phyloP scores from a whole-genome alignment of 2,113 vertebrate species.

The Ptyas mucosa region DNA sequence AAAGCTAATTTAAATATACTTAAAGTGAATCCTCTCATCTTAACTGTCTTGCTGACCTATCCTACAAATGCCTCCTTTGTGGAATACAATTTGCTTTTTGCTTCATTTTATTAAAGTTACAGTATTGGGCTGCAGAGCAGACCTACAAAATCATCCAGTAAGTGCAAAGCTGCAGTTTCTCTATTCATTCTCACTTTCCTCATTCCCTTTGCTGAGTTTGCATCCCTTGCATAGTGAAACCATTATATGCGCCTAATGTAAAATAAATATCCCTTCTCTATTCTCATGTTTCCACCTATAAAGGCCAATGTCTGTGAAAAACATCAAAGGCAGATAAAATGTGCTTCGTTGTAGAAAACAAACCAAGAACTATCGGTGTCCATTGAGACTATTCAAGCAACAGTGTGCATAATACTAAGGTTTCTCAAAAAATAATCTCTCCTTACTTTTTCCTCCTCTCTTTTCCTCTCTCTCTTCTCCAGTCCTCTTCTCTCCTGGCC shows the following conservation, averaged over 20 bases:
- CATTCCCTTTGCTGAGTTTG: constrained; percentile 46
- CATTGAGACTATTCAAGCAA: constrained; percentile 38
- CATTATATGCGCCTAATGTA: constrained; percentile 53
- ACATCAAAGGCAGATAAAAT: constrained; percentile 63
- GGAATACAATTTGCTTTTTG: constrained; percentile 17
- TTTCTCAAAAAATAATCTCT: constrained; percentile 9
- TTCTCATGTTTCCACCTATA: constrained; percentile 64
- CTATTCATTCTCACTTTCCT: constrained; percentile 44
- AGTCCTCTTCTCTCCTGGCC: neutral
- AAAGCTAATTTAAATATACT: neutral
- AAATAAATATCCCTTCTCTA: constrained; percentile 65
- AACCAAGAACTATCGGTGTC: constrained; percentile 59
- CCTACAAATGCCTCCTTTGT: neutral
- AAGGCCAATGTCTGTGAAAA: constrained; percentile 61
- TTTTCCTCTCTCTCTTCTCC: neutral
- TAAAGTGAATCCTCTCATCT: neutral
- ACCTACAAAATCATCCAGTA: constrained; percentile 47
- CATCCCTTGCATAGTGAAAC: constrained; percentile 34
- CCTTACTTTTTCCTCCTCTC: neutral
- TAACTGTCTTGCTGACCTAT: neutral
- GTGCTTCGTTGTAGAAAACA: constrained; percentile 46
- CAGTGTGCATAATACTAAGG: neutral
- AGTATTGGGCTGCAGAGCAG: constrained; percentile 19
- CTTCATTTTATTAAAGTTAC: neutral
- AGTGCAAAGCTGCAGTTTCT: constrained; percentile 33